Base-by-base conservation (phyloP, 2,113 vertebrate species). In the Albula glossodonta region DNA sequence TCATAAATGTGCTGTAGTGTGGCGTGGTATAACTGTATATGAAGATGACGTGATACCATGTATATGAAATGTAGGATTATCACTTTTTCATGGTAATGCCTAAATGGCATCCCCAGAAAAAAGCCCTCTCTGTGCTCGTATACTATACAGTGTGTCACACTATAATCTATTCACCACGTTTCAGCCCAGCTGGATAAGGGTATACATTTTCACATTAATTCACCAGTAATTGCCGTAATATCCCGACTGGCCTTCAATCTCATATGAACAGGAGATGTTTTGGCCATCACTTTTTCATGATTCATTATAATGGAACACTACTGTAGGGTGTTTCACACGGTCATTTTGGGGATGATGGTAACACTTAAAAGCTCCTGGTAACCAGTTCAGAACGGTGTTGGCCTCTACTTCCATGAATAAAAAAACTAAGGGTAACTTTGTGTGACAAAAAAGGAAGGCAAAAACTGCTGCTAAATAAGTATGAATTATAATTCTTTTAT, bases 401-500 rank as follows among this genome's bases (percentile, higher is more conserved):
- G 60, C 60, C 60, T 3, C 60, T 22, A 66, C 22, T 19, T 5
- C 60, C 60, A 66, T 66, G 60, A 19, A 63, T n/a, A n/a, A 41
- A 41, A 19, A 66, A 19, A 66, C 22, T 66, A 19, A 66, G 17
- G 60, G 15, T 19, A 66, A 66, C 60, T 66, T 66, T 66, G 17
- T 66, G 60, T 22, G 17, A 19, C 19, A 22, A 66, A 66, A 19
- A 22, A 19, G 17, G 56, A 60, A 15, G 3, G 56, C 60, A 22
- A 22, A 66, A 66, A 2, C 60, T 3, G 60, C 60, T 66, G 22
- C 60, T 19, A 66, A 74, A 74, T 1, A 74, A 74, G 8, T 25
- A 74, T 25, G 92, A 90, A 92, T 94, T 93, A 93, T 88, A 89
- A 92, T 91, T 93, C 91, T 88, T 94, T 91, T 93, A 82, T 87